A percentile compares a stretch with the other conserved stretches of the same genome.
These are phyloP conservation scores for Salvelinus alpinus DNA, from an alignment of 2,113 vertebrate genomes.

Conservation along the genomic window DNA sequence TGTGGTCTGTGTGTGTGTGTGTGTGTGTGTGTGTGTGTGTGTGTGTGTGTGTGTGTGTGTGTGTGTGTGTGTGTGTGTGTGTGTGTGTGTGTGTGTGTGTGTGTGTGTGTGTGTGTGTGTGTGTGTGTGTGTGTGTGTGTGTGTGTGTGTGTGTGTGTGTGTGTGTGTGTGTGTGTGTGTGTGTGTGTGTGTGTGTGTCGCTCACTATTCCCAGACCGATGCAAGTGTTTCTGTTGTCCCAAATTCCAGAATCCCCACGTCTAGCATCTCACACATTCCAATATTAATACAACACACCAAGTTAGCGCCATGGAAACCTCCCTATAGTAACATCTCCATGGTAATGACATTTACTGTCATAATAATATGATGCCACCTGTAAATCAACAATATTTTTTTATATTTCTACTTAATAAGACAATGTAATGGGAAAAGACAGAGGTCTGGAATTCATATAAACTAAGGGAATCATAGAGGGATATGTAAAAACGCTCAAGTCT, in stretches of 20 bases:
- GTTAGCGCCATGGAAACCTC: conserved; percentile 20
- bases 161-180: too few relatives aligned
- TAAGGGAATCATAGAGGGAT: not conserved
- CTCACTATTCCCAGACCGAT: conserved; percentile 32
- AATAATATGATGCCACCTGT: conserved; percentile 48
- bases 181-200: too few relatives aligned
- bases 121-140: too few relatives aligned
- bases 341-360: not conserved
- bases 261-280: conserved; percentile 33
- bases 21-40: conserved; percentile 16
- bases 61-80: too few relatives aligned
- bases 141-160: not conserved
- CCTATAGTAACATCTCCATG: too few relatives aligned
- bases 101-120: too few relatives aligned
- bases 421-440: conserved; percentile 37
- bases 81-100: too few relatives aligned
- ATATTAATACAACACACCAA: conserved; percentile 12
- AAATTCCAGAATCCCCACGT: conserved; percentile 12
- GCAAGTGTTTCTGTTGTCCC: conserved; percentile 40
- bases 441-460: not conserved
- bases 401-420: not conserved
- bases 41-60: not conserved
- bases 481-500: conserved; percentile 13
- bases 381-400: conserved; percentile 28
- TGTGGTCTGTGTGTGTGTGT: too few relatives aligned